Conservation (phyloP, 2,797 vertebrate species). For the Simalia tracyae region DNA sequence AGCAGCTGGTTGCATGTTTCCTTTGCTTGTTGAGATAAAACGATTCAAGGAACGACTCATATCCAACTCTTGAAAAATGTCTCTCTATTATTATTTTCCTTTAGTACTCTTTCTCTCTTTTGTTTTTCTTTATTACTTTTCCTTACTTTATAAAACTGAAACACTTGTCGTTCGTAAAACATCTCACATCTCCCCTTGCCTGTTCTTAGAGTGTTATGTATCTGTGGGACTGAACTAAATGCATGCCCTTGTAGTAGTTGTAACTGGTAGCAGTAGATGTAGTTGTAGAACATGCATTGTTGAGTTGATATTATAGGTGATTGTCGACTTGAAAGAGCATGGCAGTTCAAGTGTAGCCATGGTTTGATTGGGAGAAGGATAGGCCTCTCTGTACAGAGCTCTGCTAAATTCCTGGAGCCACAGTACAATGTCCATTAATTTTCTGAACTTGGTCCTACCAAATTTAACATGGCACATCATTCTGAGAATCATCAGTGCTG, state of each 20-base stretch:
- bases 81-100: conserved; percentile 72
- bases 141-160: conserved; percentile 74
- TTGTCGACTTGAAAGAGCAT: conserved; percentile 56
- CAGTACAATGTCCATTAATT: conserved; percentile 51
- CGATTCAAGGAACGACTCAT: conserved; percentile 78
- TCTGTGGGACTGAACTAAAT: conserved; percentile 82
- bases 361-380: conserved; percentile 65
- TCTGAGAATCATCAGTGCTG: conserved; percentile 46
- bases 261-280: conserved; percentile 79
- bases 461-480: conserved; percentile 49
- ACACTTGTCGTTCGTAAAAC: conserved; percentile 78
- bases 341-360: conserved; percentile 63
- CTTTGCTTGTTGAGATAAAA: conserved; percentile 84
- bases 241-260: conserved; percentile 80
- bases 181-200: conserved; percentile 81
- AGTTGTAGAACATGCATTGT: conserved; percentile 82
- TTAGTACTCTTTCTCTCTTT: conserved; percentile 41
- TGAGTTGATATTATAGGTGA: conserved; percentile 77
- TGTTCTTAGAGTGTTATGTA: conserved; percentile 82
- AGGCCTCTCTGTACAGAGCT: conserved; percentile 60
- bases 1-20: conserved; percentile 85
- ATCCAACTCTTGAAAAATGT: conserved; percentile 79
- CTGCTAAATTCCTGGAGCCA: conserved; percentile 75
- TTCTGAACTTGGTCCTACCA: conserved; percentile 51
- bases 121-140: conserved; percentile 63